Evolutionary conservation across 2,797 vertebrate genomes (phyloP).

Genomic region (Chaenodraco wilsoni): DNA sequence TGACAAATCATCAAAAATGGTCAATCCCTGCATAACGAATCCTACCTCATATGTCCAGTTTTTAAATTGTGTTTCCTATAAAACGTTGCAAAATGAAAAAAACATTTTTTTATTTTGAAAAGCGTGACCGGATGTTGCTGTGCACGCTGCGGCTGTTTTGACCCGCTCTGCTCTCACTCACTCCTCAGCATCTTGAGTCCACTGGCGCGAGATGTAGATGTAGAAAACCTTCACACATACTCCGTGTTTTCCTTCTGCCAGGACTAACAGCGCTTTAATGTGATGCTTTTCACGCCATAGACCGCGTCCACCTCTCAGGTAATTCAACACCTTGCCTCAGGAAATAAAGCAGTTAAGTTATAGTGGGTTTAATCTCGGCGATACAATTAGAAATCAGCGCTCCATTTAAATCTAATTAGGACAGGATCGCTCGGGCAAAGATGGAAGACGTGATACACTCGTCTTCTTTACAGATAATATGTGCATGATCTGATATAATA

Average conservation of each 20-base stretch:
- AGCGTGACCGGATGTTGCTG: slow-evolving; percentile 26
- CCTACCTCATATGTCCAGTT: rapidly evolving
- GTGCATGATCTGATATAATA: slow-evolving; percentile 5
- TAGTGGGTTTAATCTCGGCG: slow-evolving; percentile 14
- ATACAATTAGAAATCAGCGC: slow-evolving; percentile 39
- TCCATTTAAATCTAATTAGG: slow-evolving; percentile 55
- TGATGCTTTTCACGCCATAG: slow-evolving; percentile 10
- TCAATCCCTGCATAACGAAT: no score
- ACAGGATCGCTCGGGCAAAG: slow-evolving; percentile 39
- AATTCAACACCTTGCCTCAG: slow-evolving; percentile 27
- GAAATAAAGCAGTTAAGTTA: slow-evolving; percentile 15
- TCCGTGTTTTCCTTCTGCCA: neutral
- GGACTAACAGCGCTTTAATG: slow-evolving; percentile 17
- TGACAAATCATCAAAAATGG: neutral
- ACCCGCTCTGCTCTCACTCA: slow-evolving; percentile 26
- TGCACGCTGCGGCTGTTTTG: neutral
- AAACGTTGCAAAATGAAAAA: neutral
- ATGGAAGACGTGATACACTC: slow-evolving; percentile 56
- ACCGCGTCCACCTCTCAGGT: slow-evolving; percentile 54
- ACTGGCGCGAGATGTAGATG: slow-evolving; percentile 60
- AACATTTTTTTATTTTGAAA: slow-evolving; percentile 58
- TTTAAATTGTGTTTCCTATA: neutral
- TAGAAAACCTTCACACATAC: slow-evolving; percentile 5
- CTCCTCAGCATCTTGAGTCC: slow-evolving; percentile 51
- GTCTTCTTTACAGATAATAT: slow-evolving; percentile 1